These are phyloP conservation scores for Tamandua tetradactyla DNA, from an alignment of 2,797 vertebrate genomes.

Conservation along the genomic window DNA sequence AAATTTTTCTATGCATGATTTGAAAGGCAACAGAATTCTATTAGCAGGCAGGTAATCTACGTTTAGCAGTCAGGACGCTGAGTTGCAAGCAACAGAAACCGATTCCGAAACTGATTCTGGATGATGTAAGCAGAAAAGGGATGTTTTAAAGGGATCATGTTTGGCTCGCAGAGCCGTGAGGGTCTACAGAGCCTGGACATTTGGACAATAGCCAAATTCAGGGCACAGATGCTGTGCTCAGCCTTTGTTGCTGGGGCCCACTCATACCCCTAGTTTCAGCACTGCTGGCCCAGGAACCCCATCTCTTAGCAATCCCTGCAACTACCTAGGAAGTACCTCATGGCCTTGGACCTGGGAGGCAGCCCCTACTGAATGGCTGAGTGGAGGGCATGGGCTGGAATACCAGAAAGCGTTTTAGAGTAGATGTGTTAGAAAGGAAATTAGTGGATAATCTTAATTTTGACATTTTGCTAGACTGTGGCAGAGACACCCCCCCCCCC, in stretches of 20 bases:
- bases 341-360: no score
- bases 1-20: not conserved
- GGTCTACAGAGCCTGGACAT: not conserved
- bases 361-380: not conserved
- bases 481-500: not conserved
- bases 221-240: not conserved
- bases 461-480: not conserved
- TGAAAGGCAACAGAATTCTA: not conserved
- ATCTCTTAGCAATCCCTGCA: not conserved
- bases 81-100: constrained; percentile 34
- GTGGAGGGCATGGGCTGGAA: not conserved
- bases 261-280: rapidly evolving
- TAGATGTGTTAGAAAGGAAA: not conserved
- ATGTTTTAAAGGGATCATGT: not conserved
- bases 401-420: not conserved
- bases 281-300: not conserved
- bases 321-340: rapidly evolving
- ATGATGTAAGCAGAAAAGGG: not conserved
- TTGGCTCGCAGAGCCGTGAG: not conserved
- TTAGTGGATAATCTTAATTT: not conserved
- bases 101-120: not conserved
- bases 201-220: not conserved
- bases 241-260: not conserved
- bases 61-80: not conserved
- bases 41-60: not conserved